Evolutionary conservation across 2,888 invertebrate genomes (phyloP).

Genomic region (Coelinius sp.): DNA sequence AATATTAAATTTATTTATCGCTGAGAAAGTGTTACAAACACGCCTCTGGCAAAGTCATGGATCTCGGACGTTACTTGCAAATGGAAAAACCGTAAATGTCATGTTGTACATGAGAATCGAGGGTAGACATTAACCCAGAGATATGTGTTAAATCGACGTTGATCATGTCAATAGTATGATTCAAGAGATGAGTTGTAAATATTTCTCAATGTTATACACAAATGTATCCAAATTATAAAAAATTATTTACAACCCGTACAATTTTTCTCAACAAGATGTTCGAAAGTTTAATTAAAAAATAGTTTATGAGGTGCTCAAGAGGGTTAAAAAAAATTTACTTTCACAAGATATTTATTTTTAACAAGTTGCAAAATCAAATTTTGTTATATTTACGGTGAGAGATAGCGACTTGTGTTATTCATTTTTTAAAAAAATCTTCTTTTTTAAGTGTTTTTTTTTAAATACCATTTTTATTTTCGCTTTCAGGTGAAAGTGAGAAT

Average conservation of each 20-base stretch:
- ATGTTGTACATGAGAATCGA: constrained; percentile 15
- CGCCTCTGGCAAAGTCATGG: constrained; percentile 26
- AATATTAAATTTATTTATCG: constrained; percentile 26
- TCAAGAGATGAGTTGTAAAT: neutral
- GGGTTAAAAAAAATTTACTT: constrained; percentile 53
- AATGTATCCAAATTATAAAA: no score
- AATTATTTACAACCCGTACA: neutral
- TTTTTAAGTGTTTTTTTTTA: constrained; percentile 19
- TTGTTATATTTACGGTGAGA: constrained; percentile 7
- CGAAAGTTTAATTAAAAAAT: constrained; percentile 18
- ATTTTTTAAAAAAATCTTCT: neutral
- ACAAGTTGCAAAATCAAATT: constrained; percentile 16
- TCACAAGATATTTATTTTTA: constrained; percentile 46
- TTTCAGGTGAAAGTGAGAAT: constrained; percentile 19
- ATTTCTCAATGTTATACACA: no score
- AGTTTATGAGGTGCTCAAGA: constrained; percentile 9
- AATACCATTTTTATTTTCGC: neutral
- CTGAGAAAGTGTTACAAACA: constrained; percentile 21
- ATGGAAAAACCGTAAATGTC: constrained; percentile 22
- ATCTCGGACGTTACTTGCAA: constrained; percentile 3
- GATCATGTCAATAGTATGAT: constrained; percentile 11
- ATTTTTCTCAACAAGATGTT: neutral
- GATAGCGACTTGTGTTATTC: neutral
- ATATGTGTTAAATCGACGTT: constrained; percentile 6
- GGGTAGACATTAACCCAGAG: constrained; percentile 1